Evolutionary conservation across 2,888 invertebrate species (phyloP).

Genomic region (Anaspis maculata): DNA sequence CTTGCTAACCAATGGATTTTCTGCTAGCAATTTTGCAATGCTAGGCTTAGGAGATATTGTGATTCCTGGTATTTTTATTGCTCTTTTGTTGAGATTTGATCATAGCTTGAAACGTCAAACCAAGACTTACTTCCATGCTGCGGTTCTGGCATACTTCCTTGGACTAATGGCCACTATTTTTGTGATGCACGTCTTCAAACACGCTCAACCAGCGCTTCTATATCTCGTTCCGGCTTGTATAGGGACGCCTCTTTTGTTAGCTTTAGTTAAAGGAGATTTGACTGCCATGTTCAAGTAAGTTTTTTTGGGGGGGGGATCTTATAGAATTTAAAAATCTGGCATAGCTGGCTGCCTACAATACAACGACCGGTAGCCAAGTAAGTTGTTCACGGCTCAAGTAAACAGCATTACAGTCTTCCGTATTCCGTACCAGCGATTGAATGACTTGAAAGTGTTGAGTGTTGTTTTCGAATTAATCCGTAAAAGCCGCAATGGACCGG

Average conservation of each 20-base stretch:
- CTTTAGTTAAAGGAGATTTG: constrained; percentile 83
- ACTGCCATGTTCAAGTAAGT: constrained; percentile 84
- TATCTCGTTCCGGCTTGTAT: constrained; percentile 96
- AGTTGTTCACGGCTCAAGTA: too few species aligned
- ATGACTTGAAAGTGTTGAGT: too few species aligned
- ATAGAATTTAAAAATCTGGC: too few species aligned
- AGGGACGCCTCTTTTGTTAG: constrained; percentile 80
- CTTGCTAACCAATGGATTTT: constrained; percentile 82
- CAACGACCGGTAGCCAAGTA: too few species aligned
- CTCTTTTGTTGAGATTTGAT: constrained; percentile 91
- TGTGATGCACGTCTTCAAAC: constrained; percentile 97
- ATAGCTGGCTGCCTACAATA: too few species aligned
- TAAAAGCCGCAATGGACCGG: too few species aligned
- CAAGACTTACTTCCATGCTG: constrained; percentile 81
- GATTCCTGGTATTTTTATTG: constrained; percentile 98
- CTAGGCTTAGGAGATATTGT: constrained; percentile 98
- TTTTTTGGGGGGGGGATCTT: too few species aligned
- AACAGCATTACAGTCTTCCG: too few species aligned
- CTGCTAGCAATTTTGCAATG: constrained; percentile 95
- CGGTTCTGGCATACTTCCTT: constrained; percentile 86
- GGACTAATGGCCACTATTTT: constrained; percentile 91
- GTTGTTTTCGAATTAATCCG: too few species aligned
- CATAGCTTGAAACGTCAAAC: constrained; percentile 74
- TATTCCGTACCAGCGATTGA: too few species aligned
- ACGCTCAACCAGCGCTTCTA: constrained; percentile 94